Percentiles rank a stretch among this genome's conserved stretches.
phyloP scores from a whole-genome alignment of 2,888 invertebrate species.

The Agriotes lineatus region DNA sequence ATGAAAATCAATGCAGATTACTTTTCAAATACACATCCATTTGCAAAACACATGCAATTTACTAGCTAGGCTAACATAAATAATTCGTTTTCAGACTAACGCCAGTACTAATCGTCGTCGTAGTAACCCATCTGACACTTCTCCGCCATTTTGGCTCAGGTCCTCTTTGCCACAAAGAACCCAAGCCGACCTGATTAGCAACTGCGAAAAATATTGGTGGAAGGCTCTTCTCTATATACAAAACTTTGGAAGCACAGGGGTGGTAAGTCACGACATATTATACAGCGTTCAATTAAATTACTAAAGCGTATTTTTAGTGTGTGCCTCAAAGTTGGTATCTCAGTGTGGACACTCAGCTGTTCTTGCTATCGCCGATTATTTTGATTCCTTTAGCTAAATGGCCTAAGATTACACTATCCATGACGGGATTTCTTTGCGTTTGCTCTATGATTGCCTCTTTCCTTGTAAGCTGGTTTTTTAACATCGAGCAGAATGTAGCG shows the following conservation, averaged over 20 bases:
- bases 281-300: no score
- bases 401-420: not conserved
- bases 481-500: not conserved
- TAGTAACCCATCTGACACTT: conserved; percentile 65
- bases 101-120: conserved; percentile 65
- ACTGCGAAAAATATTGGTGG: conserved; percentile 66
- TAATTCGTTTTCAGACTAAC: conserved; percentile 62
- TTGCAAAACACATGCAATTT: not conserved
- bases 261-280: no score
- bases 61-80: not conserved
- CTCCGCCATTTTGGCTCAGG: conserved; percentile 66
- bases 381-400: conserved; percentile 59
- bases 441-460: not conserved
- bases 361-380: conserved; percentile 64
- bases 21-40: not conserved
- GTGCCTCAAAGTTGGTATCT: conserved; percentile 67
- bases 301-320: conserved; percentile 55
- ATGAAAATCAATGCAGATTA: no score
- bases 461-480: not conserved
- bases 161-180: conserved; percentile 65
- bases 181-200: not conserved
- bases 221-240: conserved; percentile 56
- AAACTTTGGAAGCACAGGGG: not conserved
- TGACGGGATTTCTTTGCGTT: not conserved
- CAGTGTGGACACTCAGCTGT: conserved; percentile 66